These are phyloP conservation scores for Aphodius sticticus DNA, from an alignment of 2,888 invertebrate genomes.

Conservation along the genomic window DNA sequence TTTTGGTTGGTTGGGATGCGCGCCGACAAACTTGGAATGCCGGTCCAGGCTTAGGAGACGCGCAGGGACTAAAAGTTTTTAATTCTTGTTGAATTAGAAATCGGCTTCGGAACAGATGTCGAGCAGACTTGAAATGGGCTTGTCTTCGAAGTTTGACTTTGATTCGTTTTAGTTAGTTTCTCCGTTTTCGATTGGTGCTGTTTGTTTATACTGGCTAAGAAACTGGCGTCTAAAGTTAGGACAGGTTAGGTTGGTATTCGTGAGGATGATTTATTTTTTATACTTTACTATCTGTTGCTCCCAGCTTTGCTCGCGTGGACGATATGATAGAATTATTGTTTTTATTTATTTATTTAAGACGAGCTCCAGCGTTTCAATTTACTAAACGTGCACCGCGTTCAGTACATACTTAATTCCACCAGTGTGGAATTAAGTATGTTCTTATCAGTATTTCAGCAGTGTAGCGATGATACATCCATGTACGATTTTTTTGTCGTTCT, in stretches of 20 bases:
- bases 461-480: too few relatives aligned
- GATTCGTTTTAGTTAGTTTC: neutral
- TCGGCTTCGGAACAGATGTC: neutral
- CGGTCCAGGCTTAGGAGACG: neutral
- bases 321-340: too few relatives aligned
- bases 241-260: neutral
- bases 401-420: too few relatives aligned
- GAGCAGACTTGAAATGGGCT: neutral
- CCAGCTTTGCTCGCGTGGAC: too few relatives aligned
- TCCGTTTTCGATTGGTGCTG: neutral
- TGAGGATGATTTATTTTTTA: neutral
- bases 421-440: too few relatives aligned
- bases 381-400: too few relatives aligned
- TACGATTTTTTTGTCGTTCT: too few relatives aligned
- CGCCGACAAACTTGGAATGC: neutral
- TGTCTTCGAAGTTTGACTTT: neutral
- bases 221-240: neutral
- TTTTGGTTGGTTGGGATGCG: conserved; percentile 19
- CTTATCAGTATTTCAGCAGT: too few relatives aligned
- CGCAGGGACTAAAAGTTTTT: neutral
- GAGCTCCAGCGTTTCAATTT: too few relatives aligned
- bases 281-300: too few relatives aligned
- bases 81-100: neutral
- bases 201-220: neutral
- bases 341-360: too few relatives aligned